phyloP scores from a whole-genome alignment of 2,888 invertebrate species.

The Metacarcinus magister region DNA sequence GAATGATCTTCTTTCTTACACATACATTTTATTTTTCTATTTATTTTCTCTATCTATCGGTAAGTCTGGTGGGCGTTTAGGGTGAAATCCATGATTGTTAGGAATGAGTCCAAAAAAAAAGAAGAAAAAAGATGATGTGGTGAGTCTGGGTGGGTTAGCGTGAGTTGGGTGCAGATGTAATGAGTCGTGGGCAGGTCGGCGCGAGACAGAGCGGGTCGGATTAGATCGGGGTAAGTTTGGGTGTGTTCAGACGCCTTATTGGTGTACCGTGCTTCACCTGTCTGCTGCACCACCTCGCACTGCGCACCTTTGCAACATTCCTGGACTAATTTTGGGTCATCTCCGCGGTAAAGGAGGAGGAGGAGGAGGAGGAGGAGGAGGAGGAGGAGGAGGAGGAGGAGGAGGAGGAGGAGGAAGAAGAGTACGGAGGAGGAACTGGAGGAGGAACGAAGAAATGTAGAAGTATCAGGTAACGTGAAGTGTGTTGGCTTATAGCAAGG shows the following conservation, averaged over 20 bases:
- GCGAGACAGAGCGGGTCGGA: background rate
- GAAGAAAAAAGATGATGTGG: background rate
- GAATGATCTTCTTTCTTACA: too few species aligned
- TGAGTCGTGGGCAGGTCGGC: background rate
- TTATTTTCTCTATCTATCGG: too few species aligned
- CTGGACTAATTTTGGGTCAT: constrained; percentile 30
- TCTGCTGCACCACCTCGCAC: background rate
- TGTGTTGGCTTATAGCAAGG: too few species aligned
- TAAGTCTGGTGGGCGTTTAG: too few species aligned
- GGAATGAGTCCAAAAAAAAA: too few species aligned
- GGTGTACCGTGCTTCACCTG: background rate
- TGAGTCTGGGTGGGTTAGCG: background rate
- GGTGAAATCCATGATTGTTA: too few species aligned
- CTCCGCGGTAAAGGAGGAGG: background rate
- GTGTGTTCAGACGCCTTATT: background rate
- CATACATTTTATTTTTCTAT: too few species aligned
- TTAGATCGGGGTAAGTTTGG: background rate
- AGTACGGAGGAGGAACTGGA: background rate
- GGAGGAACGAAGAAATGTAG: background rate
- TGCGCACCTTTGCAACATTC: background rate
- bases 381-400: background rate
- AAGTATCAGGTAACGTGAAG: background rate
- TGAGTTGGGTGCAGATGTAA: background rate
- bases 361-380: background rate
- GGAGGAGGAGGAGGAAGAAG: background rate